Percentiles rank a stretch among this genome's conserved stretches.
phyloP scores from a whole-genome alignment of 92 coral and sea anemone species.

The Phenganax marumi region DNA sequence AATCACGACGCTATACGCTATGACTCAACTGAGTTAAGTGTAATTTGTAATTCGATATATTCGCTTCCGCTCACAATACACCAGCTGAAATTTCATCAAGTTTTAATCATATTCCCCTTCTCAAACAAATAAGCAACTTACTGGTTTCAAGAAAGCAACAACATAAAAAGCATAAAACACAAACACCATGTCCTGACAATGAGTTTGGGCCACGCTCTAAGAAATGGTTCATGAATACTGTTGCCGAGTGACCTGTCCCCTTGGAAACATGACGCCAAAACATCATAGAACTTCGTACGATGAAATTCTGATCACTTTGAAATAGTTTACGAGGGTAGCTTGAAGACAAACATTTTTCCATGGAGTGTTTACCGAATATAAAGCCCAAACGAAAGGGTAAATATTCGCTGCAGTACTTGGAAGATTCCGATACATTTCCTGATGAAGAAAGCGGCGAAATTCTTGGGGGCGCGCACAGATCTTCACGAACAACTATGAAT shows the following conservation, averaged over 20 bases:
- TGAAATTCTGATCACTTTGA: background rate
- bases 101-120: background rate
- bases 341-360: background rate
- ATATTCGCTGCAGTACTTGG: slow-evolving; percentile 64
- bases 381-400: slow-evolving; percentile 31
- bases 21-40: slow-evolving; percentile 11
- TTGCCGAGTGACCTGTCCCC: slow-evolving; percentile 34
- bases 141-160: background rate
- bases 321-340: background rate
- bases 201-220: background rate
- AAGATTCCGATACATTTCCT: slow-evolving; percentile 58
- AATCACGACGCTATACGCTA: background rate
- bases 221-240: background rate
- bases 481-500: slow-evolving; percentile 74
- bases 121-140: background rate
- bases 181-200: slow-evolving; percentile 26
- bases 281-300: background rate
- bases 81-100: background rate
- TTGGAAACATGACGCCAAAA: slow-evolving; percentile 31
- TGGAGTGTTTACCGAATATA: slow-evolving; percentile 38
- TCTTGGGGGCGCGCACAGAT: slow-evolving; percentile 47
- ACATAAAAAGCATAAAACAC: background rate
- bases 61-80: slow-evolving; percentile 7
- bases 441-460: slow-evolving; percentile 24
- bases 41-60: slow-evolving; percentile 3